Percentiles rank a stretch among this genome's conserved stretches.
These are phyloP conservation scores for Elachura formosa DNA, from an alignment of 2,113 vertebrate genomes.

Conservation along the genomic window DNA sequence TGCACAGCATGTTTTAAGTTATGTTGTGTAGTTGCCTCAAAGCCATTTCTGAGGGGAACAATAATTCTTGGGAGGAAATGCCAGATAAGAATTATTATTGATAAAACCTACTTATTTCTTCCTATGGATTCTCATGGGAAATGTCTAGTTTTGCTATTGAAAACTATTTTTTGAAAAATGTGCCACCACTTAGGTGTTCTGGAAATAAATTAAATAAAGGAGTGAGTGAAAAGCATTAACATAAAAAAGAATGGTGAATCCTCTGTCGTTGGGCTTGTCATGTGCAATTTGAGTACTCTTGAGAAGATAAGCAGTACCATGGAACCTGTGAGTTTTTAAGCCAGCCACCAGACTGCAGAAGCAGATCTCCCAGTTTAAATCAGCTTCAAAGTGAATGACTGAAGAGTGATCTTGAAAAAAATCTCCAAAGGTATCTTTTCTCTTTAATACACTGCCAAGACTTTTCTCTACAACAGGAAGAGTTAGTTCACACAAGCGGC, in stretches of 20 bases:
- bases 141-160: background rate
- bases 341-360: background rate
- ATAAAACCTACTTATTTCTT: background rate
- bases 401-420: background rate
- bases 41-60: background rate
- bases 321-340: background rate
- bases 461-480: conserved; percentile 1
- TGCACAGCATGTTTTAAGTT: background rate
- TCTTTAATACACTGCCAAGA: conserved; percentile 20
- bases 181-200: background rate
- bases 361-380: background rate
- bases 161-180: background rate
- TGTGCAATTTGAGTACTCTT: background rate
- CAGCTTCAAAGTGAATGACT: background rate
- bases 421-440: background rate
- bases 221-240: background rate
- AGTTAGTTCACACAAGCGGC: background rate
- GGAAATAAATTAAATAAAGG: background rate
- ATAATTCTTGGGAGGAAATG: background rate
- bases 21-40: background rate
- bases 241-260: background rate
- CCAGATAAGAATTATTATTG: background rate
- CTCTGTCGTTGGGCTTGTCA: background rate
- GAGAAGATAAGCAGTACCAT: background rate
- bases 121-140: background rate